Base-by-base conservation (phyloP, 2,888 invertebrate genomes). In the Diarsia rubi region DNA sequence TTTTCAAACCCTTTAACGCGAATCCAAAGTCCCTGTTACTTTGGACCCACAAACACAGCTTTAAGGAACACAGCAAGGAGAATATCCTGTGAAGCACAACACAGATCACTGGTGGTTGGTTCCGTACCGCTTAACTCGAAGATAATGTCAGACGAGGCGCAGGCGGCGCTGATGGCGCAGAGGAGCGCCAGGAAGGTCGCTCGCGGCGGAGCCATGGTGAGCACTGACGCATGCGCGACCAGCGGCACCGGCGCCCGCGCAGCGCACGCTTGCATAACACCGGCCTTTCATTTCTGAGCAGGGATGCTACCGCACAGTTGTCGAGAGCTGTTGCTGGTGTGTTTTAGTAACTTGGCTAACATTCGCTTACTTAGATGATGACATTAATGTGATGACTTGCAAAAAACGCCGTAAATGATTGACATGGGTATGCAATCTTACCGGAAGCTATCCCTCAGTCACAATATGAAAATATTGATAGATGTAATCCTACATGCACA, bases 121-220 rank as follows among this genome's bases (percentile, higher is more conserved):
- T 81, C 75, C 79, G 87, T 90, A 90, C 90, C 90, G 80, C 81
- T 90, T 47, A 90, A 78, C 1, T 90, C 83, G 83, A 82, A 86
- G 66, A 83, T 73, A 59, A 80, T 69, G 57, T 86, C 79, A 44
- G 84, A 44, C 42, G 73, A 73, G 59, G 81, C 85, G 79, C 78
- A 37, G 49, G 74, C 78, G 72, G 72, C 63, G 79, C 77, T 73
- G 60, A 49, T 24, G 24, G 45, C 45, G 52, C 37, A 4, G 75
- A 85, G 69, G 42, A 81, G 75, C 78, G 79, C 73, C 72, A 81
- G 75, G 45, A 85, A 83, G 68, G 82, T 74, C 71, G 82, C 75
- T 65, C 84, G 85, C 86, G 84, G 79, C 81, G 88, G 75, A 63
- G 81, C 62, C 88, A 88, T 88, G 82, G 83, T 75, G 69, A 69